phyloP scores from a whole-genome alignment of 2,888 invertebrate genomes.

The Ichneumon xanthorius region DNA sequence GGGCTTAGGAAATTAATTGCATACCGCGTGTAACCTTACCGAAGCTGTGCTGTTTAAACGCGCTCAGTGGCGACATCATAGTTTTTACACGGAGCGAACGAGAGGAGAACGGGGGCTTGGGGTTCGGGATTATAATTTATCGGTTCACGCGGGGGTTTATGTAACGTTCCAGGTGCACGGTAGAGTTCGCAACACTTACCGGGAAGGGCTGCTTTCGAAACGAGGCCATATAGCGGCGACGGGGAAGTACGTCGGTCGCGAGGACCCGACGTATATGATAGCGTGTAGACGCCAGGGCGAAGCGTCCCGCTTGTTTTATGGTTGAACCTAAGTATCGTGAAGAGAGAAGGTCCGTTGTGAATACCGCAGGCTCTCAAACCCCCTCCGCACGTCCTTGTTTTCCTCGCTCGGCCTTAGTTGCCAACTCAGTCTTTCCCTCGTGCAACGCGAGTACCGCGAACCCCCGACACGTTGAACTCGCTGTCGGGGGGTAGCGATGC shows the following conservation, averaged over 20 bases:
- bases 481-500: slow-evolving; percentile 40
- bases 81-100: slow-evolving; percentile 50
- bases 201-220: slow-evolving; percentile 46
- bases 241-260: slow-evolving; percentile 43
- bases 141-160: slow-evolving; percentile 64
- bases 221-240: slow-evolving; percentile 36
- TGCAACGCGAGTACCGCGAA: slow-evolving; percentile 30
- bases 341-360: slow-evolving; percentile 44
- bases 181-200: slow-evolving; percentile 76
- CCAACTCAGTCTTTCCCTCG: slow-evolving; percentile 5
- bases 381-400: slow-evolving; percentile 31
- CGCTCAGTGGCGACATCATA: slow-evolving; percentile 33
- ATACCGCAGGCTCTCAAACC: slow-evolving; percentile 17
- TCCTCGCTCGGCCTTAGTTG: slow-evolving; percentile 33
- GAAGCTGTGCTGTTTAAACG: slow-evolving; percentile 34
- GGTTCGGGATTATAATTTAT: slow-evolving; percentile 61
- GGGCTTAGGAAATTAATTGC: slow-evolving; percentile 47
- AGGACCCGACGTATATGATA: slow-evolving; percentile 45
- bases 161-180: slow-evolving; percentile 72
- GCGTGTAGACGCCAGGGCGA: slow-evolving; percentile 42
- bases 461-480: slow-evolving; percentile 54
- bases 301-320: slow-evolving; percentile 72
- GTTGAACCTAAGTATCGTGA: slow-evolving; percentile 72
- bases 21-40: neutral
- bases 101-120: slow-evolving; percentile 36